Evolutionary conservation across 2,113 vertebrate species (phyloP).

Genomic region (Sinocyclocheilus grahami): DNA sequence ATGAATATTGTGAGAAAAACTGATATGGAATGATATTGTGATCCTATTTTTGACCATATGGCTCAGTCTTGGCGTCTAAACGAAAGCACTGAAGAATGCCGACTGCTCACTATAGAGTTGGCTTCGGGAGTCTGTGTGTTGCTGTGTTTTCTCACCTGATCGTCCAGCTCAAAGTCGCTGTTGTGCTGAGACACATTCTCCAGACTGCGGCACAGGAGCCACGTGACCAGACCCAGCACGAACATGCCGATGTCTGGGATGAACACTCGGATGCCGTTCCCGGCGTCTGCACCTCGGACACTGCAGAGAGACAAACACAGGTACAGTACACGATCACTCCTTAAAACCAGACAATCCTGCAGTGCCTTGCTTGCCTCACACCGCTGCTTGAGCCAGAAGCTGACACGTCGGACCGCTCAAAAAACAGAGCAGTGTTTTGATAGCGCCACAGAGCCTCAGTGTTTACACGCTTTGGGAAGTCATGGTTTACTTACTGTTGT

Average conservation of each 20-base stretch:
- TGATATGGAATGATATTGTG: background rate
- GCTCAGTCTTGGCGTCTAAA: background rate
- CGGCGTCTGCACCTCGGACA: conserved; percentile 84
- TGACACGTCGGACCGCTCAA: background rate
- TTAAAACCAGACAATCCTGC: too few species aligned
- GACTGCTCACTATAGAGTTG: background rate
- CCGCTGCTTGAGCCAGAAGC: background rate
- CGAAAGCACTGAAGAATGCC: background rate
- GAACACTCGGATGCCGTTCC: conserved; percentile 86
- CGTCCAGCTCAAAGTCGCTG: conserved; percentile 78
- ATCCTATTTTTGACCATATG: background rate
- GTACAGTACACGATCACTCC: too few species aligned
- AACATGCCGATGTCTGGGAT: conserved; percentile 89
- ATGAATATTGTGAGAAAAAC: background rate
- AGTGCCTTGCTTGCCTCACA: background rate
- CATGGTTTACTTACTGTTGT: background rate
- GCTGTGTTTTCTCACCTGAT: background rate
- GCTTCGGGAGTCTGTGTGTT: background rate
- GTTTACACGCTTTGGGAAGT: background rate
- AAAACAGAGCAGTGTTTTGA: background rate
- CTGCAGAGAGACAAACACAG: conserved; percentile 62
- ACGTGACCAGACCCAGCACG: conserved; percentile 81
- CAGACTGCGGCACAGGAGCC: conserved; percentile 84
- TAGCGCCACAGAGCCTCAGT: background rate
- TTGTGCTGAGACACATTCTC: conserved; percentile 78